These are phyloP conservation scores for Tachina grossa DNA, from an alignment of 2,888 invertebrate species.

Conservation along the genomic window DNA sequence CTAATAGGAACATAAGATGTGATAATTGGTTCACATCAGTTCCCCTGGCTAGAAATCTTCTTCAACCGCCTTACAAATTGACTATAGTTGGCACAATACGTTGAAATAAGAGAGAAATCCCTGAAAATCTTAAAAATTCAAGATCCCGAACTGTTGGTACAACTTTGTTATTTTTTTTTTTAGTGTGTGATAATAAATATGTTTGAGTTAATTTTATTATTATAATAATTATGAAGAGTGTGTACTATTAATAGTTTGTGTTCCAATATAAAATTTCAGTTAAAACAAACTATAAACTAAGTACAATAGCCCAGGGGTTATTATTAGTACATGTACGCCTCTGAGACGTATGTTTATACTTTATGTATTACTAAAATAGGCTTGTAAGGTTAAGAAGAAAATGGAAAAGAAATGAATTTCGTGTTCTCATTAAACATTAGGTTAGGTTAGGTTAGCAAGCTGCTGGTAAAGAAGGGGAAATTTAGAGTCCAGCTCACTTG, in stretches of 20 bases:
- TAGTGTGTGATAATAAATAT: too few species aligned
- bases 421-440: too few species aligned
- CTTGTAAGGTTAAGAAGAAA: neutral
- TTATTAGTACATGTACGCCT: neutral
- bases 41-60: constrained; percentile 49
- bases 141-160: constrained; percentile 26
- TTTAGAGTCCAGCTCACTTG: too few species aligned
- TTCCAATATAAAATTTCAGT: neutral
- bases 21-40: constrained; percentile 61
- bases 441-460: too few species aligned
- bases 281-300: neutral
- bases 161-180: neutral
- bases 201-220: too few species aligned
- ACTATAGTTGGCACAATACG: constrained; percentile 49
- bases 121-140: constrained; percentile 20
- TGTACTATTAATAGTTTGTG: neutral
- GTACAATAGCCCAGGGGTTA: neutral
- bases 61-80: constrained; percentile 51
- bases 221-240: too few species aligned
- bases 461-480: too few species aligned
- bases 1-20: constrained; percentile 27
- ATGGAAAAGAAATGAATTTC: too few species aligned
- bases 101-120: constrained; percentile 35
- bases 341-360: constrained; percentile 2
- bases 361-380: neutral